These are phyloP conservation scores for Ceramica pisi DNA, from an alignment of 2,888 invertebrate species.

Conservation along the genomic window DNA sequence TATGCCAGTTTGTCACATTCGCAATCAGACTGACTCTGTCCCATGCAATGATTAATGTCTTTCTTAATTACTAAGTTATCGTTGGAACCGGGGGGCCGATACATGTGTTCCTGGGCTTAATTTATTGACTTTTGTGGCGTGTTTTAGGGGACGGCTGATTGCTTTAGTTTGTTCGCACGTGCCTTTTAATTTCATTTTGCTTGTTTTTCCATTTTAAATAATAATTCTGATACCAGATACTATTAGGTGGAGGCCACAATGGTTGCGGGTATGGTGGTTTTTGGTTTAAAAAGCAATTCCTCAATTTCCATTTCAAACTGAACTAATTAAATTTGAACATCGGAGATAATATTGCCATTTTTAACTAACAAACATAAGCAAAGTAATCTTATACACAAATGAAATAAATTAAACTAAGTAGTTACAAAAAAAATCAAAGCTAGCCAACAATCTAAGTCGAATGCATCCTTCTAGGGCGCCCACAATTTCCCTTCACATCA, in stretches of 20 bases:
- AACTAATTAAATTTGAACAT: neutral
- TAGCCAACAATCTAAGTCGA: neutral
- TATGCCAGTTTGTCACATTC: slow-evolving; percentile 86
- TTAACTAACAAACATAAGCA: neutral
- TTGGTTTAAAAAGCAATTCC: neutral
- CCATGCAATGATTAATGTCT: slow-evolving; percentile 88
- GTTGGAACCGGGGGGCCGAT: slow-evolving; percentile 77
- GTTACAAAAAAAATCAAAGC: neutral
- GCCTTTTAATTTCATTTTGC: slow-evolving; percentile 67
- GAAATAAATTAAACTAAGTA: neutral
- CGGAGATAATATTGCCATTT: too few species aligned
- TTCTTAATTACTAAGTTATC: slow-evolving; percentile 90
- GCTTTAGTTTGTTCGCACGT: slow-evolving; percentile 69
- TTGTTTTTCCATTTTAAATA: slow-evolving; percentile 42
- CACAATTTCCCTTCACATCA: slow-evolving; percentile 7
- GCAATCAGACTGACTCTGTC: slow-evolving; percentile 82
- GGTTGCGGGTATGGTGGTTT: too few species aligned
- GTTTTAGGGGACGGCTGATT: slow-evolving; percentile 70
- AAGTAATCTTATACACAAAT: neutral
- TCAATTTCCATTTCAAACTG: neutral
- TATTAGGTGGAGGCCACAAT: neutral
- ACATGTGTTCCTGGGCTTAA: slow-evolving; percentile 87
- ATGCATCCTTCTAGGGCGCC: neutral
- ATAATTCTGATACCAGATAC: neutral
- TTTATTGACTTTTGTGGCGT: slow-evolving; percentile 87